Conservation (phyloP, 2,797 vertebrate species). For the Artibeus lituratus region DNA sequence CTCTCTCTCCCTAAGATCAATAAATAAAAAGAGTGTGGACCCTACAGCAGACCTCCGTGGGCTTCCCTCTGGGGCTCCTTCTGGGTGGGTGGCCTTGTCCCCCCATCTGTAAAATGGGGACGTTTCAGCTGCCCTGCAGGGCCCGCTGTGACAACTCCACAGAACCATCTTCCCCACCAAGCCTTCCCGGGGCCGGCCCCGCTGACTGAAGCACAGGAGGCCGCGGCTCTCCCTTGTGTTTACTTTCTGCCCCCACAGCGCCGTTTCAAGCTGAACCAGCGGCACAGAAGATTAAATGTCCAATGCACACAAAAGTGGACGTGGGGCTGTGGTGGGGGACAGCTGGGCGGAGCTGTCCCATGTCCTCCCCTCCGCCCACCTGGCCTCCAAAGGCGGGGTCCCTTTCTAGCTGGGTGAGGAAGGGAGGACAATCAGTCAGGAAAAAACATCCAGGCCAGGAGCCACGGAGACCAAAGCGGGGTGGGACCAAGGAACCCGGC, state of each 20-base stretch:
- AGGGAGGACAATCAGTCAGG: neutral
- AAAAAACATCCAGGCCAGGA: neutral
- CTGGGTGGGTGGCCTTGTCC: neutral
- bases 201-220: rapidly evolving
- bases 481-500: neutral
- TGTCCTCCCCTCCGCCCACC: neutral
- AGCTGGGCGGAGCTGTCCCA: neutral
- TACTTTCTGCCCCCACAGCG: neutral
- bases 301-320: neutral
- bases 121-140: neutral
- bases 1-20: too few species aligned
- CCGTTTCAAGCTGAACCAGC: neutral
- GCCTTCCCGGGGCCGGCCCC: neutral
- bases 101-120: neutral
- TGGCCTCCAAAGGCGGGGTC: neutral
- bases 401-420: neutral
- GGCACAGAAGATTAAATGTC: neutral
- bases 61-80: neutral
- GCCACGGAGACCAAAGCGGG: neutral
- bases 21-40: neutral
- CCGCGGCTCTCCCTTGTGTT: rapidly evolving
- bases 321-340: neutral
- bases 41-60: neutral
- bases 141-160: neutral
- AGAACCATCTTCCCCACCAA: neutral